phyloP scores from a whole-genome alignment of 1,140 invertebrate genomes.

The Prorops nasuta region DNA sequence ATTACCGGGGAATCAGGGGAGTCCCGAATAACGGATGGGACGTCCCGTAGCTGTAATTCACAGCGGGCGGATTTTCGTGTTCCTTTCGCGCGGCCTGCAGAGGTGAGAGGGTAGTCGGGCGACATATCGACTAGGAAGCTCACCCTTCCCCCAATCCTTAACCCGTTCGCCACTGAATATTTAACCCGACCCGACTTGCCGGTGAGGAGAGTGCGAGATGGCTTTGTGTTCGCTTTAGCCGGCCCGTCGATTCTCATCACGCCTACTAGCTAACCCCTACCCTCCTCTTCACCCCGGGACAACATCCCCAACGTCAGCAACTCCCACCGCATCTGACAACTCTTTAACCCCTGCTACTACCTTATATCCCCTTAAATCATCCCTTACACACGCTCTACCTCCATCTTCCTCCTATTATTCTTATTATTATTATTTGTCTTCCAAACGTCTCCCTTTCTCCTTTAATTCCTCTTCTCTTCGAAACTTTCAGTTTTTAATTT shows the following conservation, averaged over 20 bases:
- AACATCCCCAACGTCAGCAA: too few relatives aligned
- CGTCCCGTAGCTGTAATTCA: constrained; percentile 39
- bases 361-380: too few relatives aligned
- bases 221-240: constrained; percentile 19
- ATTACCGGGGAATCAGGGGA: constrained; percentile 39
- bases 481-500: not conserved
- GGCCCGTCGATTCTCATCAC: constrained; percentile 20
- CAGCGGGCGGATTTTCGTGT: constrained; percentile 41
- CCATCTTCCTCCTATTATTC: not conserved
- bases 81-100: constrained; percentile 38
- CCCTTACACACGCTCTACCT: too few relatives aligned
- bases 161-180: constrained; percentile 35
- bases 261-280: too few relatives aligned
- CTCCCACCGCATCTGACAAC: too few relatives aligned
- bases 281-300: too few relatives aligned
- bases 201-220: constrained; percentile 16
- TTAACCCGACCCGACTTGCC: constrained; percentile 25
- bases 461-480: not conserved
- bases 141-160: constrained; percentile 33
- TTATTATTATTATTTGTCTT: not conserved
- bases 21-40: constrained; percentile 38
- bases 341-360: too few relatives aligned
- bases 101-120: too few relatives aligned
- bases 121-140: constrained; percentile 16
- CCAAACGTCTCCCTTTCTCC: not conserved